Base-by-base conservation (phyloP, 2,888 invertebrate genomes). In the Julus scandinavius region DNA sequence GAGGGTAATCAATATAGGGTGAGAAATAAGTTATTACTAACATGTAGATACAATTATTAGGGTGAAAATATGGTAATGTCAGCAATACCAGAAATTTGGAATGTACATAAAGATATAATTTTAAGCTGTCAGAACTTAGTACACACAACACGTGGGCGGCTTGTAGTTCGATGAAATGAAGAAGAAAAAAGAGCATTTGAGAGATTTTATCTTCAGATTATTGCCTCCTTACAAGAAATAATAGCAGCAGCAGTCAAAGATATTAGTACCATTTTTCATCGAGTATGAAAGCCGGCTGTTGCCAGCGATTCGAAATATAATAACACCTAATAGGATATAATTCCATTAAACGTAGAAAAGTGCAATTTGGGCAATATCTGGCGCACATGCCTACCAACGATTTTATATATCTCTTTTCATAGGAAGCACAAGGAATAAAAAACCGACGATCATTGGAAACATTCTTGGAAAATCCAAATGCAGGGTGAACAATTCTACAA, bases 301-400 rank as follows among this genome's bases (percentile, higher is more conserved):
- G 58, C 58, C 58, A 63, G 58, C 58, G 6, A 17, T 63, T 63
- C 58, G 17, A 63, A 63, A 54, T 63, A 63, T 63, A 63, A 63
- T 63, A n/a, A n/a, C 58, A n/a, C 58, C 58, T 63, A 63, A 63
- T 63, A 63, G n/a, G 6, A 63, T n/a, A 63, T 63, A 63, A 63
- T 63, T 63, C 58, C 58, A 63, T 63, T 63, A 63, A 63, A 63
- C 58, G 58, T 63, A 63, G 58, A 63, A 63, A 63, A 63, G 58
- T 63, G 58, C 58, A 63, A 63, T 63, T 63, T n/a, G n/a, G n/a
- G n/a, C 58, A 63, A 63, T n/a, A n/a, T 63, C 58, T n/a, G n/a
- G 58, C 58, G n/a, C 58, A 63, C 58, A n/a, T 63, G 54, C 15
- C 54, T 13, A 13, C 17, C 11, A 17, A 15, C 54, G 54, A 54